Evolutionary conservation across 2,113 vertebrate species (phyloP).

Genomic region (Cyanoderma ruficeps): DNA sequence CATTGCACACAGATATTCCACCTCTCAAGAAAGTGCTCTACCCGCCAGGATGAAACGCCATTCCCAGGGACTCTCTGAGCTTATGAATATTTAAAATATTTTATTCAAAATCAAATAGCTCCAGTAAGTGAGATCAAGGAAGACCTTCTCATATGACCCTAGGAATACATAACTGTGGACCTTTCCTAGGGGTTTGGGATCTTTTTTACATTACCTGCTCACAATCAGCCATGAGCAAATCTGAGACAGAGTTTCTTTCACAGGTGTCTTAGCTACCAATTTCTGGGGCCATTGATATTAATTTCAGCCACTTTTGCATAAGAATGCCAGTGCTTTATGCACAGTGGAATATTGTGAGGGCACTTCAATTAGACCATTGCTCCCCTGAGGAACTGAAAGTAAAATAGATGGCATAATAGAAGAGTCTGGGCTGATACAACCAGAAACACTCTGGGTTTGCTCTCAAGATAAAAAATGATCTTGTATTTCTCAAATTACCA

Average conservation of each 20-base stretch:
- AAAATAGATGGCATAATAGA: not conserved
- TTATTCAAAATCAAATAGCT: constrained; percentile 31
- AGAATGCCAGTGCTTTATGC: not conserved
- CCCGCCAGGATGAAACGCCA: not conserved
- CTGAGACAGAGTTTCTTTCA: not conserved
- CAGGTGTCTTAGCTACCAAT: not conserved
- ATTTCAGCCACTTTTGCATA: not conserved
- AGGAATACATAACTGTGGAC: not conserved
- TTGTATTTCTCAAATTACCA: not conserved
- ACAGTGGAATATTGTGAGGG: not conserved
- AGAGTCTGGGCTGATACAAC: not conserved
- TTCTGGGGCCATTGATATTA: not conserved
- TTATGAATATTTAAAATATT: constrained; percentile 22
- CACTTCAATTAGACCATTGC: not conserved
- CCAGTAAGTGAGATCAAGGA: not conserved
- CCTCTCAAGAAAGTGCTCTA: not conserved
- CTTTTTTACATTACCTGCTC: not conserved
- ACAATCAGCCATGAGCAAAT: not conserved
- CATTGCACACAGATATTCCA: not conserved
- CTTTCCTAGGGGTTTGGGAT: not conserved
- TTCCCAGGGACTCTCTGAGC: not conserved
- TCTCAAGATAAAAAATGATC: not conserved
- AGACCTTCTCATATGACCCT: not conserved
- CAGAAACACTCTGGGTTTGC: not conserved
- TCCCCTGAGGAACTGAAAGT: not conserved